Percentiles rank a stretch among this genome's conserved stretches.
phyloP scores from a whole-genome alignment of 2,113 vertebrate genomes.

The Tringa solitaria region DNA sequence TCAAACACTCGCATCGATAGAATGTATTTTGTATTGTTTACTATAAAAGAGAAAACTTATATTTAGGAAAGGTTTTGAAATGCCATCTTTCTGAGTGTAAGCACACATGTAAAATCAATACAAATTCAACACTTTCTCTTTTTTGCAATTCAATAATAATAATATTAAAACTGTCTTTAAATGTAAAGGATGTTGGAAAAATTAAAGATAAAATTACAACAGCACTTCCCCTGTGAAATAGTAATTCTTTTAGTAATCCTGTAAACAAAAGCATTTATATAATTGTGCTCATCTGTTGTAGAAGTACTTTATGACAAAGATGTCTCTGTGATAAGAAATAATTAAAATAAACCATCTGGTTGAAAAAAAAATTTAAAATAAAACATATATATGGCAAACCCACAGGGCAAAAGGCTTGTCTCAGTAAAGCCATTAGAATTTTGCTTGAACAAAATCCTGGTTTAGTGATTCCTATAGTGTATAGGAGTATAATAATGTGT shows the following conservation, averaged over 20 bases:
- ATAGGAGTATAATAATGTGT: background rate
- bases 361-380: conserved; percentile 34
- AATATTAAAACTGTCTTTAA: conserved; percentile 69
- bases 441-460: background rate
- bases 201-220: conserved; percentile 69
- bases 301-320: conserved; percentile 65
- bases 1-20: background rate
- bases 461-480: background rate
- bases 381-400: background rate
- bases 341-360: conserved; percentile 74
- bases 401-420: background rate
- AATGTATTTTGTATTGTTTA: conserved; percentile 45
- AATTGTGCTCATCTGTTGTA: conserved; percentile 70
- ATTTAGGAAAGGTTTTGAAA: conserved; percentile 58
- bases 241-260: conserved; percentile 62
- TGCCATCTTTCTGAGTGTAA: conserved; percentile 45
- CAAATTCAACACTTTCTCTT: conserved; percentile 46
- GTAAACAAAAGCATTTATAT: conserved; percentile 68
- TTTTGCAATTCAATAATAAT: conserved; percentile 62
- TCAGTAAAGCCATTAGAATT: background rate
- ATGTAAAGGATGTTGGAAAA: conserved; percentile 71
- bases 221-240: conserved; percentile 52
- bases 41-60: conserved; percentile 31
- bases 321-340: conserved; percentile 70
- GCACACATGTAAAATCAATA: conserved; percentile 63